Percentiles rank a stretch among this genome's conserved stretches.
phyloP scores from a whole-genome alignment of 2,888 invertebrate species.

The Sympetrum striolatum region DNA sequence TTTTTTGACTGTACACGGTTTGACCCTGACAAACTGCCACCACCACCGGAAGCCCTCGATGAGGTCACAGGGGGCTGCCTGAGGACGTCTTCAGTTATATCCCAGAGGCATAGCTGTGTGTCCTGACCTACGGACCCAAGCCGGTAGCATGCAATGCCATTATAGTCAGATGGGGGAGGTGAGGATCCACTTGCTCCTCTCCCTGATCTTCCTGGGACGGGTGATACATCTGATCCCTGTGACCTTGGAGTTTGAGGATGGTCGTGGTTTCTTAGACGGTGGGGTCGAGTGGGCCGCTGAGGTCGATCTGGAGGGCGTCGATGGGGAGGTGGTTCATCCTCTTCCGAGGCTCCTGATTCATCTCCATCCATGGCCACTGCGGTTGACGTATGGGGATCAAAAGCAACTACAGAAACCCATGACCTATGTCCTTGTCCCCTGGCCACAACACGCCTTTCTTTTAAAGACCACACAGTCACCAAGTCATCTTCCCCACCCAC shows the following conservation, averaged over 20 bases:
- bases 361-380: conserved; percentile 67
- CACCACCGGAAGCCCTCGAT: conserved; percentile 52
- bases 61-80: conserved; percentile 70
- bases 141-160: conserved; percentile 73
- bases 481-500: conserved; percentile 99
- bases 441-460: conserved; percentile 93
- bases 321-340: conserved; percentile 45
- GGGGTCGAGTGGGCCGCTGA: conserved; percentile 12
- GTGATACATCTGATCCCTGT: conserved; percentile 45
- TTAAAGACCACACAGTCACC: conserved; percentile 95
- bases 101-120: conserved; percentile 98
- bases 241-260: conserved; percentile 47
- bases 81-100: conserved; percentile 94
- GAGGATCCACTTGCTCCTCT: conserved; percentile 50
- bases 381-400: conserved; percentile 84
- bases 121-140: conserved; percentile 97
- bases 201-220: conserved; percentile 51
- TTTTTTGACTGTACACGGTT: not conserved
- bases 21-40: conserved; percentile 30
- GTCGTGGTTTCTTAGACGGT: conserved; percentile 46
- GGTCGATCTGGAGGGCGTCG: conserved; percentile 23
- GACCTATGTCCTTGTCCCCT: conserved; percentile 96
- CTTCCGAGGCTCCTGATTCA: conserved; percentile 55
- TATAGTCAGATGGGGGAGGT: conserved; percentile 55
- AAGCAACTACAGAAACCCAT: conserved; percentile 97